phyloP scores from a whole-genome alignment of 2,113 vertebrate species.

The Willisornis vidua region DNA sequence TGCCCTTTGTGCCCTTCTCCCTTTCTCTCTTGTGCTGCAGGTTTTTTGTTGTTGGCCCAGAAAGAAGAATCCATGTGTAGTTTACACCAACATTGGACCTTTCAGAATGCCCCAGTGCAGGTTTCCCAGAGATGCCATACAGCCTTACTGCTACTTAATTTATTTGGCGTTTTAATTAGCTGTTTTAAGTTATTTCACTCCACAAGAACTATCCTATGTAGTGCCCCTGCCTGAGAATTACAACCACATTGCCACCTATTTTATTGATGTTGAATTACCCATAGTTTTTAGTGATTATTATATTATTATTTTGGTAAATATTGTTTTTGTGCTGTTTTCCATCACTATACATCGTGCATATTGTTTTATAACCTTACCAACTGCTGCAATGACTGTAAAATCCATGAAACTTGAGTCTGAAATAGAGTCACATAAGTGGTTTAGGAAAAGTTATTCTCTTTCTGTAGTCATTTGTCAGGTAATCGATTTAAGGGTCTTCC shows the following conservation, averaged over 20 bases:
- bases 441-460: background rate
- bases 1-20: background rate
- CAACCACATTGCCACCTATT: background rate
- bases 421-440: background rate
- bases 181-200: background rate
- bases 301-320: background rate
- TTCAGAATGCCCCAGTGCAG: background rate
- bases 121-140: background rate
- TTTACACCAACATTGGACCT: background rate
- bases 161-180: background rate
- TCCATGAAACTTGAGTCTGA: background rate
- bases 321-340: background rate
- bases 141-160: background rate
- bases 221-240: background rate
- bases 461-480: slow-evolving; percentile 7
- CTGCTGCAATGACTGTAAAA: background rate
- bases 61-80: background rate
- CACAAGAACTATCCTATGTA: background rate
- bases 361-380: background rate
- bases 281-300: background rate
- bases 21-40: background rate
- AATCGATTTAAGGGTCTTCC: slow-evolving; percentile 37
- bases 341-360: background rate
- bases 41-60: background rate
- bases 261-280: background rate